These are phyloP conservation scores for Mythimna ferrago DNA, from an alignment of 2,888 invertebrate genomes.

Conservation along the genomic window DNA sequence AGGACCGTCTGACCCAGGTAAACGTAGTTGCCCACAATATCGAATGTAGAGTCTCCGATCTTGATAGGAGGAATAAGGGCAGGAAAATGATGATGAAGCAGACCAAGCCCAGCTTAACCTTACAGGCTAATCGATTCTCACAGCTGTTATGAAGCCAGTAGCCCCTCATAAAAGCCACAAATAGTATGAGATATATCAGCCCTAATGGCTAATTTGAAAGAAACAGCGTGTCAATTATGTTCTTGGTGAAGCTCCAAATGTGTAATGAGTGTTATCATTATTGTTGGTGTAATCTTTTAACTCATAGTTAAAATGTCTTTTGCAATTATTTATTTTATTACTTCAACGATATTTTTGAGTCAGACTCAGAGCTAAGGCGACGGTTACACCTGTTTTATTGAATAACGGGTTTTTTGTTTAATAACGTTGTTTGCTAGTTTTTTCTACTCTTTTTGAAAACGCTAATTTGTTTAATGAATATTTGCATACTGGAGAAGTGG, in stretches of 20 bases:
- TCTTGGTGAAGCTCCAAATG: slow-evolving; percentile 60
- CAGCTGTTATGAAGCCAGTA: slow-evolving; percentile 12
- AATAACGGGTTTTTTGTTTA: background rate
- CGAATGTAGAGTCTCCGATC: too few relatives aligned
- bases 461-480: too few relatives aligned
- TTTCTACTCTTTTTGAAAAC: too few relatives aligned
- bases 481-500: too few relatives aligned
- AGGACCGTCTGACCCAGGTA: too few relatives aligned
- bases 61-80: too few relatives aligned
- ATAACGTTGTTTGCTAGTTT: background rate
- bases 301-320: slow-evolving; percentile 37
- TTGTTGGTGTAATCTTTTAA: slow-evolving; percentile 39
- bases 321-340: slow-evolving; percentile 43
- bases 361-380: background rate
- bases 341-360: slow-evolving; percentile 18
- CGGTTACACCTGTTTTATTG: background rate
- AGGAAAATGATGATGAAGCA: too few relatives aligned
- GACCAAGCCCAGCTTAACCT: too few relatives aligned
- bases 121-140: background rate
- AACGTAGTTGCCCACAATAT: too few relatives aligned
- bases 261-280: slow-evolving; percentile 56
- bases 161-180: slow-evolving; percentile 20
- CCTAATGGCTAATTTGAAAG: slow-evolving; percentile 55
- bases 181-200: slow-evolving; percentile 48
- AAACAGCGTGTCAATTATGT: slow-evolving; percentile 55